Base-by-base conservation (phyloP, 2,888 invertebrate genomes). In the Celastrina argiolus region DNA sequence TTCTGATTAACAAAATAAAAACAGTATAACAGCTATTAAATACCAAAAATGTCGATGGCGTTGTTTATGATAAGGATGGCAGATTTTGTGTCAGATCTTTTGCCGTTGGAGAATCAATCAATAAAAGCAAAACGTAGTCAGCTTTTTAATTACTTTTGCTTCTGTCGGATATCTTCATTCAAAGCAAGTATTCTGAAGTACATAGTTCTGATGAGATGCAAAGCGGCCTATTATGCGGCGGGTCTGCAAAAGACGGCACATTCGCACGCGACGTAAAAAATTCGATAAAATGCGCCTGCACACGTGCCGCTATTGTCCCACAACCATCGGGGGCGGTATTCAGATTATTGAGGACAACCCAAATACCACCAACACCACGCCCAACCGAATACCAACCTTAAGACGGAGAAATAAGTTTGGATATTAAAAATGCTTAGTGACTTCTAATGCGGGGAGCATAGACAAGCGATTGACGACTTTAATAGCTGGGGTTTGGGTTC, bases 261-360 rank as follows among this genome's bases (percentile, higher is more conserved):
- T 87, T 88, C 88, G 87, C 89, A 90, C 89, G 83, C 74, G 80
- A 82, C 82, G 82, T 80, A 83, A 85, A 87, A 51, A 77, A 83
- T 81, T 82, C 84, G 82, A 88, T 87, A 88, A 90, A 90, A 85
- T 81, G 81, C 80, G 69, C 67, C 74, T 75, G 72, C 64, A 80
- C 90, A 89, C 91, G 91, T 87, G 90, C 83, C 84, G 69, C 74
- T 72, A 88, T 90, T 90, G 88, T 89, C 84, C 87, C 88, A 88
- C 89, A 90, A 90, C 90, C 84, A 89, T 87, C 83, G 88, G 85
- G 84, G 90, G 90, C 88, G 88, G 89, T 86, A 83, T 87, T 73
- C 83, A 86, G 79, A 77, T 80, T 79, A 82, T 85, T 81, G 81
- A 80, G 79, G 80, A 79, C 83, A 88, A 83, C 90, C 87, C 88